Percentiles rank a stretch among this genome's conserved stretches.
Conservation (phyloP, 2,888 invertebrate genomes). For the Leptogaster cylindrica region DNA sequence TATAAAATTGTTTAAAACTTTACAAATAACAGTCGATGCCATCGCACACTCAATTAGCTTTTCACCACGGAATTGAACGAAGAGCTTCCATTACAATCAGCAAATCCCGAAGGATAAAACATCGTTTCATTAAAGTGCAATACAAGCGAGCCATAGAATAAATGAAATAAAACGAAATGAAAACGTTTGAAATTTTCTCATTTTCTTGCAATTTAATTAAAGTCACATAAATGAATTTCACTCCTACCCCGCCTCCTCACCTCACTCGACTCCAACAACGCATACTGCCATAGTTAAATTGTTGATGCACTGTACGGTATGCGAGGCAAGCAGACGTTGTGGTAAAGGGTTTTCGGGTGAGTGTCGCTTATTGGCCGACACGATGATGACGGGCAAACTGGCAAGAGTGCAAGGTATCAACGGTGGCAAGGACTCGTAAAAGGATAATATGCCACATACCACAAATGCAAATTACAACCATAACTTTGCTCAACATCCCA, state of each 20-base stretch:
- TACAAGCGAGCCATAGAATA: not conserved
- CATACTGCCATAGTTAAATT: not conserved
- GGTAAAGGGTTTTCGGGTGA: not conserved
- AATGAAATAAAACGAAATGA: constrained; percentile 14
- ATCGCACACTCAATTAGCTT: no score
- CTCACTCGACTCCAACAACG: no score
- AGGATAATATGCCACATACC: not conserved
- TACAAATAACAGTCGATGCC: no score
- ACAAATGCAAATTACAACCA: constrained; percentile 25
- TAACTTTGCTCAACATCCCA: constrained; percentile 14
- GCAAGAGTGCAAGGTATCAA: not conserved
- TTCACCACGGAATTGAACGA: no score
- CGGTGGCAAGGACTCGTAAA: not conserved
- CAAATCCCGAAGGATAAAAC: no score
- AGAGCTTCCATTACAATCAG: no score
- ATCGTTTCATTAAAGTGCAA: not conserved
- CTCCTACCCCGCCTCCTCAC: not conserved
- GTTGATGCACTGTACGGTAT: constrained; percentile 2
- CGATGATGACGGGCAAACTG: not conserved
- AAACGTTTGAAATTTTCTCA: constrained; percentile 15
- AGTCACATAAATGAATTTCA: not conserved
- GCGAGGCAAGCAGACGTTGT: not conserved
- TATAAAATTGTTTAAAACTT: no score
- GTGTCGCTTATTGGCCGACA: not conserved
- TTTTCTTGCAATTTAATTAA: constrained; percentile 36